A percentile compares a stretch with the other conserved stretches of the same genome.
Evolutionary conservation across 2,797 vertebrate species (phyloP).

Genomic region (Typhlichthys eigenmanni): DNA sequence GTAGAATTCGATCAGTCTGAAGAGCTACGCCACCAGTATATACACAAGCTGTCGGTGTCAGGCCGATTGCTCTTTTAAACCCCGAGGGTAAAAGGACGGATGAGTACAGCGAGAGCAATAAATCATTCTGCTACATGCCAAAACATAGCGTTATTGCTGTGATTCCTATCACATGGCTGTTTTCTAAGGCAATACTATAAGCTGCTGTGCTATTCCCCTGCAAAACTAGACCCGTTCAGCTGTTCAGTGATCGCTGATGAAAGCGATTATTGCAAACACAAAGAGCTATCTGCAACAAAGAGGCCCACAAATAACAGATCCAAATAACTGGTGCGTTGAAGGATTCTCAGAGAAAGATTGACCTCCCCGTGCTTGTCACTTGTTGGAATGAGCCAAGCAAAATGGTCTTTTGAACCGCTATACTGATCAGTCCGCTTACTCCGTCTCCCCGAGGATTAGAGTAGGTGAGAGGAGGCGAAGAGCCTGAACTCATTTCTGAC

Average conservation of each 20-base stretch:
- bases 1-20: conserved; percentile 29
- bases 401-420: conserved; percentile 17
- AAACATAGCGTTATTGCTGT: neutral
- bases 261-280: neutral
- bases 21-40: conserved; percentile 30
- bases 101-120: neutral
- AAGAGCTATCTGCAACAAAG: conserved; percentile 2
- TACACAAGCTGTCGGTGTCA: conserved; percentile 13
- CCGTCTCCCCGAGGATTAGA: conserved; percentile 28
- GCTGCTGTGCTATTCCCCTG: neutral
- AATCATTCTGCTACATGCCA: neutral
- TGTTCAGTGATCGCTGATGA: conserved; percentile 8
- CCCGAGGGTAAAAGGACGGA: neutral
- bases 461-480: conserved; percentile 29
- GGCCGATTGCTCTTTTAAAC: conserved; percentile 27
- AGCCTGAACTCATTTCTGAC: conserved; percentile 23
- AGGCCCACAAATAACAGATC: neutral
- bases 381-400: conserved; percentile 5
- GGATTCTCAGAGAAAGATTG: conserved; percentile 10
- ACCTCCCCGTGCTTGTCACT: conserved; percentile 18
- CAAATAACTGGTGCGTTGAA: neutral
- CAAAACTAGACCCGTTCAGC: conserved; percentile 1
- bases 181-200: neutral
- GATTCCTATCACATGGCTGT: neutral
- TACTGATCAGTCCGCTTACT: conserved; percentile 32